Evolutionary conservation across 2,797 vertebrate genomes (phyloP), one percentile per base, ranked within the genome.

Genomic region (Sarcoramphus papa): DNA sequence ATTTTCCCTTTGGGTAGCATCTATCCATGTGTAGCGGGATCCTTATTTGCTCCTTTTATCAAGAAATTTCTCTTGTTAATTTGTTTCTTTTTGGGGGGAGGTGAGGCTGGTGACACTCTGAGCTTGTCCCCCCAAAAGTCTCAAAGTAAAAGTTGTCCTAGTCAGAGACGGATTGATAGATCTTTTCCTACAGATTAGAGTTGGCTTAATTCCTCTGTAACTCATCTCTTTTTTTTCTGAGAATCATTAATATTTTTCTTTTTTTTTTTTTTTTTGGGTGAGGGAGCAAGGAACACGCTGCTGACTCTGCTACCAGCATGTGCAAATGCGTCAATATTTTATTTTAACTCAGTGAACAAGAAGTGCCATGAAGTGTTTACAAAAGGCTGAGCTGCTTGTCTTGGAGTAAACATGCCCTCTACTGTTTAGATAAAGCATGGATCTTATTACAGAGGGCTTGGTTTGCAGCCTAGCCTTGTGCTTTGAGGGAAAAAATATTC

Each of bases 361-460:
- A 50, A 64, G 10, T 75, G 81, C 65, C 11, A 23, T 43, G 16
- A 37, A 88, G 43, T 65, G 56, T 93, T 92, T 85, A 47, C 41
- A 72, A 53, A 93, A 68, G 10, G 37, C 59, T 50, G 59, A 92
- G 68, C 51, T 35, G 17, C 51, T 43, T 35, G 28, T 53, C 74
- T 73, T 70, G 60, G 90, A 94, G 93, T 84, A 95, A 91, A 87
- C 50, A 45, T 92, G 97, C 97, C 98, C 97, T 96, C 98, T 98
- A 28, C 97, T 97, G 97, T 95, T 92, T 93, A 93, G 82, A 79
- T 92, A 73, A 88, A 91, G 76, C 43, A 79, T 57, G 12, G 7
- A 7, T 57, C 56, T 65, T 65, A 20, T 35, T 60, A 20, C 45
- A 37, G 68, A 84, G n/a, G 21, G 28, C 31, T 90, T n/a, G 27